Evolutionary conservation across 2,113 vertebrate species (phyloP), one percentile per base, ranked within the genome.

Genomic region (Pomatorhinus ruficollis): DNA sequence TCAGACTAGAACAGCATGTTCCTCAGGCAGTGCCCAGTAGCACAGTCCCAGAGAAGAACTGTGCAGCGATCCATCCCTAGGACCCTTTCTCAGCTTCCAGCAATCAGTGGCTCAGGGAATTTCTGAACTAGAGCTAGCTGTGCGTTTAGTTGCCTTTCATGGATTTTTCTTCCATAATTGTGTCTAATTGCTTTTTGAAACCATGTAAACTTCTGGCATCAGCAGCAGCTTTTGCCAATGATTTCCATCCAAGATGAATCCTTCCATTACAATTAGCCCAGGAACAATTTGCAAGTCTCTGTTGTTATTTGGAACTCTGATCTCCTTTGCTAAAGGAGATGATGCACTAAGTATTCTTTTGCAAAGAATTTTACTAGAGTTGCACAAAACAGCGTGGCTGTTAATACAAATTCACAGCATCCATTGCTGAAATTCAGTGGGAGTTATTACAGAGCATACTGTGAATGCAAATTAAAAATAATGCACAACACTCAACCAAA

Each of bases 401-500:
- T 90, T 97, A 96, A 88, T 95, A 96, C 76, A 71, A 69, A 92
- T 92, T 96, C 96, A 94, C 97, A 97, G 96, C 93, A 93, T 92
- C 86, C 49, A 28, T 60, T 87, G 89, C 86, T 83, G 54, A 82
- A 94, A 93, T 93, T 95, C 93, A 78, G 81, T 88, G 83, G 59
- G 86, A 96, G 83, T 86, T 94, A 92, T 96, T 94, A 96, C 72
- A 60, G 76, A 89, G 65, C 96, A 90, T 49, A 88, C 94, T 97
- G 91, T 94, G 96, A 97, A 96, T 97, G 87, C 94, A 97, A 96
- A 97, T 97, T 93, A 96, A 95, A 89, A 96, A 80, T 90, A 95
- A 69, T 42, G 64, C 83, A 93, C 53, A 44, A 52, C 66, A 72
- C 70, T 96, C 79, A 83, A 85, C 59, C 57, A 72, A 89, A 93